Percentiles rank a stretch among this genome's conserved stretches.
These are phyloP conservation scores for Chaenodraco wilsoni DNA, from an alignment of 2,797 vertebrate species.

Conservation along the genomic window DNA sequence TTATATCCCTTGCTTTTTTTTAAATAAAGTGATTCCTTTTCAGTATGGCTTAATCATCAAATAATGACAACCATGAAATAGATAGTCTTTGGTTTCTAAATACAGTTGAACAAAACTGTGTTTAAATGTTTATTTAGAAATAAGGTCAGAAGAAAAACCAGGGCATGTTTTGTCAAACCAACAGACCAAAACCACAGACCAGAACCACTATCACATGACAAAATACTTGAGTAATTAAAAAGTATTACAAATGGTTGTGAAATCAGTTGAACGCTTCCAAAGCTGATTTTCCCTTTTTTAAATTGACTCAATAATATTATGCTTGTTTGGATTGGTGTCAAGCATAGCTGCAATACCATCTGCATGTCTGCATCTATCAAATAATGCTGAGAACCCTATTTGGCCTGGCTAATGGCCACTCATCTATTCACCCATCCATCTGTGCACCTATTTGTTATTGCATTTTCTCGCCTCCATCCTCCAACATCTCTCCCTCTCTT, in stretches of 20 bases:
- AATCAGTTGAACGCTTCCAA: not conserved
- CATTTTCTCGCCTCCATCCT: slow-evolving; percentile 35
- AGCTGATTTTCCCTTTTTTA: not conserved
- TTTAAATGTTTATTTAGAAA: no score
- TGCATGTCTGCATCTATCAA: slow-evolving; percentile 37
- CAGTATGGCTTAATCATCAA: no score
- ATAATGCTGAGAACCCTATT: slow-evolving; percentile 46
- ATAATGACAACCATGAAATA: no score
- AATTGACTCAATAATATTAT: not conserved
- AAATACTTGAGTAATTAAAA: not conserved
- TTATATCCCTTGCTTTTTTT: no score
- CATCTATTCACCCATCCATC: slow-evolving; percentile 55
- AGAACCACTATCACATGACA: not conserved
- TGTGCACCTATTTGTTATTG: slow-evolving; percentile 48
- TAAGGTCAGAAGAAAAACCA: no score
- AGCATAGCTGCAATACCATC: slow-evolving; percentile 12
- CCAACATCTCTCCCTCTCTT: slow-evolving; percentile 17
- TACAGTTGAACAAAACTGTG: no score
- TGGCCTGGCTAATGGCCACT: slow-evolving; percentile 14
- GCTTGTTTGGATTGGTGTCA: slow-evolving; percentile 23
- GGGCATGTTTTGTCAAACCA: not conserved
- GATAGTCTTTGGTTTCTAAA: no score
- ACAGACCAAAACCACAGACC: not conserved
- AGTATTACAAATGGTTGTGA: not conserved
- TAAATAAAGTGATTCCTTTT: no score